These are phyloP conservation scores for Eudasyphora cyanicolor DNA, from an alignment of 2,888 invertebrate species.

Conservation along the genomic window DNA sequence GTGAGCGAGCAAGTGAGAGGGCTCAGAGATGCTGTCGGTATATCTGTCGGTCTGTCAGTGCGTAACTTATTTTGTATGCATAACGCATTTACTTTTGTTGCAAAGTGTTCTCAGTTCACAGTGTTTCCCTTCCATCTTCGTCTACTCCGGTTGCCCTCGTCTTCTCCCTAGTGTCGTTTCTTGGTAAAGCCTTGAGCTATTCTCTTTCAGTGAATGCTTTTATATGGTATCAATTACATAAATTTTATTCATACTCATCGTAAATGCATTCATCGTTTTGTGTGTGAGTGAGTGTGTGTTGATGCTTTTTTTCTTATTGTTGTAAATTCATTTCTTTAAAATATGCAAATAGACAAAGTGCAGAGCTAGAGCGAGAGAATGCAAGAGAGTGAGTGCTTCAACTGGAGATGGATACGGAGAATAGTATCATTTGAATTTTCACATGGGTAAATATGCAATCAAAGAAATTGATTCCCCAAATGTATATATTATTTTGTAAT, in stretches of 20 bases:
- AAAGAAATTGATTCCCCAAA: not conserved
- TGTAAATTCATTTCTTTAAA: not conserved
- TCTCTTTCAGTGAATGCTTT: constrained; percentile 1
- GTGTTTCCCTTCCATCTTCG: not conserved
- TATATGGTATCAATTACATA: constrained; percentile 23
- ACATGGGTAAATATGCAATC: constrained; percentile 8
- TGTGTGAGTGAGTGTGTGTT: too few species aligned
- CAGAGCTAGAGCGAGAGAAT: not conserved
- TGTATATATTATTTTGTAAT: not conserved
- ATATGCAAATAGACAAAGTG: constrained; percentile 11
- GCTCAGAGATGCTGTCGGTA: not conserved
- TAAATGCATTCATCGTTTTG: not conserved
- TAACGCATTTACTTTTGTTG: constrained; percentile 23
- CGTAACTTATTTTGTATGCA: constrained; percentile 25
- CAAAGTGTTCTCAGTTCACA: constrained; percentile 12
- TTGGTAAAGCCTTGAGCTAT: constrained; percentile 13
- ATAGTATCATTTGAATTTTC: not conserved
- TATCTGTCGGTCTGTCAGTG: not conserved
- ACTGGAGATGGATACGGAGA: not conserved
- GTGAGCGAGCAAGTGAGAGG: too few species aligned
- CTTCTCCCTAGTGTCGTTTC: not conserved
- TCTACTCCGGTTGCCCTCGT: not conserved
- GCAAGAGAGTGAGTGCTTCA: too few species aligned
- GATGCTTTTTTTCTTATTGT: not conserved
- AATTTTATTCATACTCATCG: constrained; percentile 18